Conservation (phyloP, 2,113 vertebrate genomes). For the Ramphastos sulfuratus region DNA sequence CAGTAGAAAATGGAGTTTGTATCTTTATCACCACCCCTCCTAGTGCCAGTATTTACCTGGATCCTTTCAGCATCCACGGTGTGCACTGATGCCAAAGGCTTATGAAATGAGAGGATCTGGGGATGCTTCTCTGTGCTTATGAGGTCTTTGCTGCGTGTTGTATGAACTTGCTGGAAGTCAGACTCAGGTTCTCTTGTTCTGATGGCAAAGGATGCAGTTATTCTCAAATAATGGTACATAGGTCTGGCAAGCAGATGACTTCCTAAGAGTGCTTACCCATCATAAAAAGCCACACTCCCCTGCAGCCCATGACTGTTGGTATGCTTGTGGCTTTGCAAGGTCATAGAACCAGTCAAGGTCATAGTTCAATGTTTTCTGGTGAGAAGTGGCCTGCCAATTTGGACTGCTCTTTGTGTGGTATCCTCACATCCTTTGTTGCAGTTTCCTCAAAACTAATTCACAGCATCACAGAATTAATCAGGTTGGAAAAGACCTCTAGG, state of each 20-base stretch:
- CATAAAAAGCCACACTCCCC: not conserved
- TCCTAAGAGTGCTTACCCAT: not conserved
- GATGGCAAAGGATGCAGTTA: not conserved
- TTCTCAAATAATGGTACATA: too few species aligned
- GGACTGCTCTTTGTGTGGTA: not conserved
- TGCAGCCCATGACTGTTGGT: rapidly evolving
- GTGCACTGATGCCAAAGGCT: not conserved
- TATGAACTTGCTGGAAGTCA: not conserved
- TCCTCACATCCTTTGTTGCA: not conserved
- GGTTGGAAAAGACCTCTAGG: too few species aligned
- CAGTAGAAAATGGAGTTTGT: not conserved
- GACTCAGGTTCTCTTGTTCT: not conserved
- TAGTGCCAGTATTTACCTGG: rapidly evolving
- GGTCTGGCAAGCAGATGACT: not conserved
- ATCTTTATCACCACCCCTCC: not conserved
- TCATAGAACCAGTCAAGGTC: not conserved
- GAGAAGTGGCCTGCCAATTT: not conserved
- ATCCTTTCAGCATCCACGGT: not conserved
- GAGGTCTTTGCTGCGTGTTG: not conserved
- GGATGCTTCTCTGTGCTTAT: not conserved
- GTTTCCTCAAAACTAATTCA: not conserved
- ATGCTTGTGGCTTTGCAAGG: not conserved
- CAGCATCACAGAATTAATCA: too few species aligned
- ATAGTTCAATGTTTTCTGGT: not conserved
- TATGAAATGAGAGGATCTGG: not conserved